phyloP scores from a whole-genome alignment of 2,888 invertebrate genomes.

The Morpho achilles region DNA sequence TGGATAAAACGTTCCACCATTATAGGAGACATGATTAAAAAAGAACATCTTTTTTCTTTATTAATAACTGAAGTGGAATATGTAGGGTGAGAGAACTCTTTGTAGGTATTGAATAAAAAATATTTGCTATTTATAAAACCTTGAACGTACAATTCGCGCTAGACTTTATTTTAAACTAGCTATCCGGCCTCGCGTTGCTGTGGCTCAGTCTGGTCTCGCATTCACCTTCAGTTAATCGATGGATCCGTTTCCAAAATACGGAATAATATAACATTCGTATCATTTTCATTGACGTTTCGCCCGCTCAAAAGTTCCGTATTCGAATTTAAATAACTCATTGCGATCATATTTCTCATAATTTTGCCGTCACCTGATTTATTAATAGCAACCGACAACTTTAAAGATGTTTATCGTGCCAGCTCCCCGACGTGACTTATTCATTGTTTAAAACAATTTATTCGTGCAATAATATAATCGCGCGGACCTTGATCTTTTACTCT shows the following conservation, averaged over 20 bases:
- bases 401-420: slow-evolving; percentile 31
- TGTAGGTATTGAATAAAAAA: not conserved
- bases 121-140: not conserved
- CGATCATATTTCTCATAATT: slow-evolving; percentile 27
- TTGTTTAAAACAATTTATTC: slow-evolving; percentile 40
- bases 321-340: slow-evolving; percentile 25
- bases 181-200: too few species aligned
- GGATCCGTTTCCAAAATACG: too few species aligned
- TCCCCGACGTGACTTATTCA: slow-evolving; percentile 35
- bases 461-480: slow-evolving; percentile 36
- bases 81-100: slow-evolving; percentile 2
- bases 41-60: slow-evolving; percentile 10
- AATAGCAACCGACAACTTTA: slow-evolving; percentile 29
- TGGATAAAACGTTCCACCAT: slow-evolving; percentile 15
- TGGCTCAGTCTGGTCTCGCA: too few species aligned
- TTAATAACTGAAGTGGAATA: slow-evolving; percentile 17
- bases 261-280: slow-evolving; percentile 14
- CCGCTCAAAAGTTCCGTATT: slow-evolving; percentile 23
- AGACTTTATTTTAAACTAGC: too few species aligned
- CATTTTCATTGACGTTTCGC: slow-evolving; percentile 24
- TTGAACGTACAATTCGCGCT: too few species aligned
- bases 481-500: slow-evolving; percentile 40
- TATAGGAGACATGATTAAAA: slow-evolving; percentile 17
- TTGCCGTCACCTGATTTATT: slow-evolving; percentile 31
- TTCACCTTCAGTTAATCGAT: too few species aligned